Conservation (phyloP, 2,797 vertebrate genomes). For the Apogon talboti region DNA sequence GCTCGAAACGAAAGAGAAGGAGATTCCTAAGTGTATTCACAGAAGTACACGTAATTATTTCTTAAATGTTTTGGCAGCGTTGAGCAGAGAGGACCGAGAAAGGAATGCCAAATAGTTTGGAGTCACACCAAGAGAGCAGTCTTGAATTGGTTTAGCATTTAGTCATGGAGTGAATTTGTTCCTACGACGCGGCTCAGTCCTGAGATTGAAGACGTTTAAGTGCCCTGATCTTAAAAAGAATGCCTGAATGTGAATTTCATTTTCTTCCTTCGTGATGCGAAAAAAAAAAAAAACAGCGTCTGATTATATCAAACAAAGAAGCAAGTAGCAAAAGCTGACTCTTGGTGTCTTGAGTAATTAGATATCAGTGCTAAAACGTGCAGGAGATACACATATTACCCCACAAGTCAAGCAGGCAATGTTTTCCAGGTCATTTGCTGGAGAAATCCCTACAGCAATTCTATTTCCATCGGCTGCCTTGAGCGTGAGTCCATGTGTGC, state of each 20-base stretch:
- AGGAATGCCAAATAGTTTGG: constrained; percentile 81
- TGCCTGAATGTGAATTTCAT: constrained; percentile 28
- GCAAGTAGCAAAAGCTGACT: constrained; percentile 39
- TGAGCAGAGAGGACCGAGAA: constrained; percentile 58
- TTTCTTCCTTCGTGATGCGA: constrained; percentile 4
- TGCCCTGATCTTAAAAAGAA: constrained; percentile 26
- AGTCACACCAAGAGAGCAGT: constrained; percentile 68
- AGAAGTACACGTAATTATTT: constrained; percentile 75
- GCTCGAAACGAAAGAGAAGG: constrained; percentile 15
- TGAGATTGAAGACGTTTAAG: constrained; percentile 51
- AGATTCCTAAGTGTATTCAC: constrained; percentile 57
- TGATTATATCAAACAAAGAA: constrained; percentile 41
- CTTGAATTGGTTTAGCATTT: constrained; percentile 72
- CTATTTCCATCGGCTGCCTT: constrained; percentile 81
- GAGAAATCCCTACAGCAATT: constrained; percentile 83
- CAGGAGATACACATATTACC: constrained; percentile 63
- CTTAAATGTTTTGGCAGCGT: constrained; percentile 73
- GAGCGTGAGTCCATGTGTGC: constrained; percentile 76
- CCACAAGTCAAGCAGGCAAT: constrained; percentile 71
- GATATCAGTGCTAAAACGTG: constrained; percentile 38
- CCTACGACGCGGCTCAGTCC: constrained; percentile 32
- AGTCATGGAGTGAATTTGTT: constrained; percentile 59
- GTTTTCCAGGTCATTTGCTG: constrained; percentile 84
- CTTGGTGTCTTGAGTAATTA: constrained; percentile 39
- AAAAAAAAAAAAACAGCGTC: constrained; percentile 17